These are phyloP conservation scores for Meloidogyne chitwoodi DNA, from an alignment of 1,140 invertebrate genomes.

Conservation along the genomic window DNA sequence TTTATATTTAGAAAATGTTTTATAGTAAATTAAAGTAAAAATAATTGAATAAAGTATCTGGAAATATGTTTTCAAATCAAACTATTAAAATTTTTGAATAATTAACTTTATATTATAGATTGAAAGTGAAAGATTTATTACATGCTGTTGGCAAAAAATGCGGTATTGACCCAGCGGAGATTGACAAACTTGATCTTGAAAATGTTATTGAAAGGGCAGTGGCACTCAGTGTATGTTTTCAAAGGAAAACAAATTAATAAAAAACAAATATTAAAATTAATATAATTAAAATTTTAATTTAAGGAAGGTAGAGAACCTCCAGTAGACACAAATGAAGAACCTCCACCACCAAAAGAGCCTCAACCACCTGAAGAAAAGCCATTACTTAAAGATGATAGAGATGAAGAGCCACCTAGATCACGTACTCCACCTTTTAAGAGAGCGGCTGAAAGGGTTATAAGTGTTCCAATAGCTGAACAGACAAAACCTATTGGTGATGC, in stretches of 20 bases:
- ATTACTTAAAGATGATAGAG: slow-evolving; percentile 6
- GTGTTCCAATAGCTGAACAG: not conserved
- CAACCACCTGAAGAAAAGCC: slow-evolving; percentile 23
- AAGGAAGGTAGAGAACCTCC: slow-evolving; percentile 57
- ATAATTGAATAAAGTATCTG: no score
- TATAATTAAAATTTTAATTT: slow-evolving; percentile 1
- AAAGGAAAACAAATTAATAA: not conserved
- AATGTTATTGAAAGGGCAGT: slow-evolving; percentile 57
- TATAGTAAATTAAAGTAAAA: not conserved
- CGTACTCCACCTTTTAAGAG: not conserved
- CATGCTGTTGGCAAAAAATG: slow-evolving; percentile 59
- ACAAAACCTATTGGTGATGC: slow-evolving; percentile 9
- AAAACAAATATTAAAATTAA: not conserved
- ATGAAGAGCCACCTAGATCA: not conserved
- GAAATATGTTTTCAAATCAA: no score
- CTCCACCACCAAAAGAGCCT: slow-evolving; percentile 31
- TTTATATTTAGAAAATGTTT: not conserved
- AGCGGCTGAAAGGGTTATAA: not conserved
- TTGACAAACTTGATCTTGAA: slow-evolving; percentile 57
- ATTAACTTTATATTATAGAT: slow-evolving; percentile 16
- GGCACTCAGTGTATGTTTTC: slow-evolving; percentile 47
- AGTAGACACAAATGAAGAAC: slow-evolving; percentile 51
- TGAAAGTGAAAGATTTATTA: slow-evolving; percentile 40
- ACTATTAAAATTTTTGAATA: slow-evolving; percentile 4
- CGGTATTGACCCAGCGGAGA: slow-evolving; percentile 53